Evolutionary conservation across 2,888 invertebrate species (phyloP).

Genomic region (Ophonus ardosiacus): DNA sequence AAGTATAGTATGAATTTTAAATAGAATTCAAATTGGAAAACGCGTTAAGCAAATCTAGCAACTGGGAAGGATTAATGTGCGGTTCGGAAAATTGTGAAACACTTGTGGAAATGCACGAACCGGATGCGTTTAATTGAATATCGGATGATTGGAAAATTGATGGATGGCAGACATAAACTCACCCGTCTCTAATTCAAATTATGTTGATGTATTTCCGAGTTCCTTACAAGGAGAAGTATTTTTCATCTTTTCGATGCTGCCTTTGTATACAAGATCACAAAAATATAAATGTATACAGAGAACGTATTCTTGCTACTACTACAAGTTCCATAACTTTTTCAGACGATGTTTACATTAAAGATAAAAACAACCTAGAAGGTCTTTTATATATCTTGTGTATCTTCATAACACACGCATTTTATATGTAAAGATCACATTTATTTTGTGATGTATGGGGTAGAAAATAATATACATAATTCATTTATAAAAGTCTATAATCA

Average conservation of each 20-base stretch:
- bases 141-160: slow-evolving; percentile 41
- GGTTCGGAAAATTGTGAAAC: background rate
- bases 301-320: background rate
- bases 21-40: background rate
- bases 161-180: background rate
- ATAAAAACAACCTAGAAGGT: no score
- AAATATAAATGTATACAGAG: background rate
- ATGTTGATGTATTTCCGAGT: slow-evolving; percentile 15
- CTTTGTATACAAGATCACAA: background rate
- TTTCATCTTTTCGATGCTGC: background rate
- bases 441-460: no score
- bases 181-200: slow-evolving; percentile 27
- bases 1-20: slow-evolving; percentile 22
- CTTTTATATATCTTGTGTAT: no score
- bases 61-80: slow-evolving; percentile 14
- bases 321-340: no score
- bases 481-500: no score
- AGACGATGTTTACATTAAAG: no score
- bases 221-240: background rate
- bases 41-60: slow-evolving; percentile 16
- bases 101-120: slow-evolving; percentile 32
- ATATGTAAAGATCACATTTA: no score
- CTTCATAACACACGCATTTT: no score
- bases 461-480: no score
- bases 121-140: slow-evolving; percentile 41